Evolutionary conservation across 2,113 vertebrate genomes (phyloP).

Genomic region (Pedionomus torquatus): DNA sequence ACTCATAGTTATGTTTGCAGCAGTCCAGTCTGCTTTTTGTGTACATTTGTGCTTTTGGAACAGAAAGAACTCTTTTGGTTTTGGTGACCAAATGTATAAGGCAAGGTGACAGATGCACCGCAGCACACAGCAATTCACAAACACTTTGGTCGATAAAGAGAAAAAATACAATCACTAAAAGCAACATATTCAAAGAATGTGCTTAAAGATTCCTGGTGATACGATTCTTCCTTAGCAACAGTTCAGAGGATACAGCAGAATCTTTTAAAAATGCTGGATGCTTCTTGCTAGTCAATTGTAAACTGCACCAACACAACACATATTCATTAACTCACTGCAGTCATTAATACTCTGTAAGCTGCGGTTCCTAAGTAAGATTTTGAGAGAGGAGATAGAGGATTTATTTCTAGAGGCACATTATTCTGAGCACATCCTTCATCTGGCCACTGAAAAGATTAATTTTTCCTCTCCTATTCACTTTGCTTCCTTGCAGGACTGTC

Average conservation of each 20-base stretch:
- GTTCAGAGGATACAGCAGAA: background rate
- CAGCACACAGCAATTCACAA: background rate
- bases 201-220: background rate
- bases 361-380: background rate
- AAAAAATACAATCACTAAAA: background rate
- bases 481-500: background rate
- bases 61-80: background rate
- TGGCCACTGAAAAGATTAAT: slow-evolving; percentile 6
- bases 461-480: slow-evolving; percentile 8
- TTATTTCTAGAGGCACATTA: slow-evolving; percentile 20
- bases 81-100: background rate
- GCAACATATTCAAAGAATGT: background rate
- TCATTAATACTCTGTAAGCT: background rate
- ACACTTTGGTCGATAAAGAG: background rate
- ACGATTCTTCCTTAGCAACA: background rate
- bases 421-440: background rate
- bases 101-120: background rate
- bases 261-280: background rate
- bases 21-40: background rate
- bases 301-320: background rate
- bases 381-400: background rate
- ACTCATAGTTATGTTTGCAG: background rate
- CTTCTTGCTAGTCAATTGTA: background rate
- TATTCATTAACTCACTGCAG: background rate
- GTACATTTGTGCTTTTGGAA: background rate